Evolutionary conservation across 2,888 invertebrate species (phyloP).

Genomic region (Drosophila histrio): DNA sequence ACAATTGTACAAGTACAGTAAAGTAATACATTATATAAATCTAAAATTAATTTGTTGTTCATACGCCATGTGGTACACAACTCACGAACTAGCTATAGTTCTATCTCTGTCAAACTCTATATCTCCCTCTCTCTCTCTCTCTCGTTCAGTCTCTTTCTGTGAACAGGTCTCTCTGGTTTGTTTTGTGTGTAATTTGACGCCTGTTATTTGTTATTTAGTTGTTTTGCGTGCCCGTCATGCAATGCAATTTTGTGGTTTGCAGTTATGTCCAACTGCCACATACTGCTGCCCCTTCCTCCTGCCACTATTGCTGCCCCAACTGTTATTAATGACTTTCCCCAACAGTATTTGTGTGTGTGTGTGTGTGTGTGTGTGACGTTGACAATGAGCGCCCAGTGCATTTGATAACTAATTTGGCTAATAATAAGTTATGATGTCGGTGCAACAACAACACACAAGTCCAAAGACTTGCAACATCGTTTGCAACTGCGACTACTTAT

Average conservation of each 20-base stretch:
- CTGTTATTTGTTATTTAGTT: constrained; percentile 79
- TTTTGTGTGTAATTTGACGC: constrained; percentile 77
- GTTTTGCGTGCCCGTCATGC: constrained; percentile 71
- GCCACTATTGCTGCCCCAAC: not conserved
- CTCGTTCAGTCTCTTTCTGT: not conserved
- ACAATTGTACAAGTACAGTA: constrained; percentile 22
- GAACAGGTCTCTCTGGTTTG: constrained; percentile 29
- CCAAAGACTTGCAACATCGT: not conserved
- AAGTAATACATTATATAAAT: constrained; percentile 51
- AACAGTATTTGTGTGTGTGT: constrained; percentile 6
- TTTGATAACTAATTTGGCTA: constrained; percentile 65
- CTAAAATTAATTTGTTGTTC: constrained; percentile 76
- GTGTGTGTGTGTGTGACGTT: constrained; percentile 11
- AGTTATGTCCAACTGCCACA: constrained; percentile 35
- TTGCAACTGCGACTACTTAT: not conserved
- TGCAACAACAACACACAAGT: not conserved
- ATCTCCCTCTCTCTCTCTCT: not conserved
- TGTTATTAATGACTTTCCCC: constrained; percentile 73
- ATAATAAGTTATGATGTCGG: constrained; percentile 52
- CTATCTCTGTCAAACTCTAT: not conserved
- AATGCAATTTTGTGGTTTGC: constrained; percentile 77
- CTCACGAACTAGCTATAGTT: not conserved
- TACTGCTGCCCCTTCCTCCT: not conserved
- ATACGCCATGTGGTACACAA: constrained; percentile 52
- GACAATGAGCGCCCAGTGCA: constrained; percentile 40